Percentiles rank a stretch among this genome's conserved stretches.
Conservation (phyloP, 2,888 invertebrate species). For the Neoscelio sp. region DNA sequence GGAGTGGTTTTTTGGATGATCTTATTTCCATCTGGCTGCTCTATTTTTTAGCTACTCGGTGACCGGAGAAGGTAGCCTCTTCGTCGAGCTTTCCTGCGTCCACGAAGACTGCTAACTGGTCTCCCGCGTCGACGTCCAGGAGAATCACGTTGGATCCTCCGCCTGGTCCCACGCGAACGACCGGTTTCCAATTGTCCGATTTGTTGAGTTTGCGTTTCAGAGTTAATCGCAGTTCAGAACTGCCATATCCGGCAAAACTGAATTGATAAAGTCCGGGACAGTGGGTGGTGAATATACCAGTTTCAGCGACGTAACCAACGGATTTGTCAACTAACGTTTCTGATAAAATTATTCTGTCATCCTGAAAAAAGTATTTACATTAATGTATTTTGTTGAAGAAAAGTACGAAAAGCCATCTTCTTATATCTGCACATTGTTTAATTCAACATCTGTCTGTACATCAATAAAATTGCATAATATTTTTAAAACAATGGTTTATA, state of each 20-base stretch:
- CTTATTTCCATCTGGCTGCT: slow-evolving; percentile 11
- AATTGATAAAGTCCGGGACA: slow-evolving; percentile 84
- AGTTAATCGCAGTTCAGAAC: slow-evolving; percentile 75
- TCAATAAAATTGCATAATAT: too few relatives aligned
- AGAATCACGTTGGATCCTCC: slow-evolving; percentile 81
- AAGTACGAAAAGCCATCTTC: too few relatives aligned
- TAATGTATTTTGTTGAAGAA: not conserved
- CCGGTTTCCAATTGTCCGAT: slow-evolving; percentile 76
- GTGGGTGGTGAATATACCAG: slow-evolving; percentile 83
- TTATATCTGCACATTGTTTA: too few relatives aligned
- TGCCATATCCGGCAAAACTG: slow-evolving; percentile 82
- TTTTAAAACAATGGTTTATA: too few relatives aligned
- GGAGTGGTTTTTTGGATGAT: slow-evolving; percentile 82
- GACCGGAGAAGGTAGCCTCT: slow-evolving; percentile 80
- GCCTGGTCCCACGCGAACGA: slow-evolving; percentile 75
- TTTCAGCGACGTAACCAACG: slow-evolving; percentile 82
- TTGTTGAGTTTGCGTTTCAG: slow-evolving; percentile 78
- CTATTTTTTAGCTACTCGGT: slow-evolving; percentile 81
- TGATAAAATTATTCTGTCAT: slow-evolving; percentile 71
- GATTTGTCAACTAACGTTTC: slow-evolving; percentile 82
- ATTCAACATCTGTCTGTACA: too few relatives aligned
- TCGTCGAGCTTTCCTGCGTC: slow-evolving; percentile 77
- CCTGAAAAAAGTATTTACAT: slow-evolving; percentile 61
- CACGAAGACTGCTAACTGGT: slow-evolving; percentile 81
- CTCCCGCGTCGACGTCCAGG: slow-evolving; percentile 81